Evolutionary conservation across 37 sponge, comb jelly and placozoan species (phyloP).

Genomic region (Crambe crambe): DNA sequence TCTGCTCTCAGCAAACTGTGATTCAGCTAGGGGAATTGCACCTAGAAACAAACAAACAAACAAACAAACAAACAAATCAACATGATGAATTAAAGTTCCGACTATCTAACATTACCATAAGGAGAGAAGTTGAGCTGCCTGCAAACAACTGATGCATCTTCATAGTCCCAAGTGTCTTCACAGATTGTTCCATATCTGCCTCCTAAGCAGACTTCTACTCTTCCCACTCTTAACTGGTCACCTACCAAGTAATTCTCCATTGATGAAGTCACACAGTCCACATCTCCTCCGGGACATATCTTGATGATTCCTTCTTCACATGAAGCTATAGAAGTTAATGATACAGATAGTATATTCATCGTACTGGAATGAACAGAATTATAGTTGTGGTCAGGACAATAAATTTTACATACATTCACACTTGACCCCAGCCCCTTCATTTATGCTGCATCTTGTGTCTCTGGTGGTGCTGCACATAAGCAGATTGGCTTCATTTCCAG

Average conservation of each 20-base stretch:
- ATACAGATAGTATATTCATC: background rate
- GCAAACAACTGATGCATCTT: background rate
- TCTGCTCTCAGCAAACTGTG: background rate
- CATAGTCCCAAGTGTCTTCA: background rate
- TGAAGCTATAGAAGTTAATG: background rate
- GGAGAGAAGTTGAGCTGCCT: background rate
- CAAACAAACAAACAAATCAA: no score
- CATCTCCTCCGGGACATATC: background rate
- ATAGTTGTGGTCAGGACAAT: background rate
- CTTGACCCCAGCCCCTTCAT: slow-evolving; percentile 38
- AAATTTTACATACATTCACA: slow-evolving; percentile 20
- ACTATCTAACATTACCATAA: no score
- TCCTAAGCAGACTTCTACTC: background rate
- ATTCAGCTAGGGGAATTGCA: slow-evolving; percentile 1
- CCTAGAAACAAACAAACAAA: background rate
- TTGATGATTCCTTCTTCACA: background rate
- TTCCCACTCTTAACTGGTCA: background rate
- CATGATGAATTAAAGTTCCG: background rate
- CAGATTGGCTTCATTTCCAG: slow-evolving; percentile 41
- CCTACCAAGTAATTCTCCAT: background rate
- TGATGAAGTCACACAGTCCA: background rate
- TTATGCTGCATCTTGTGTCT: slow-evolving; percentile 4
- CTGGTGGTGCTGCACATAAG: slow-evolving; percentile 11
- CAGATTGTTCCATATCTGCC: background rate
- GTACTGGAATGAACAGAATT: no score